Base-by-base conservation (phyloP, 1,140 invertebrate genomes). In the Leguminivora glycinivorella region DNA sequence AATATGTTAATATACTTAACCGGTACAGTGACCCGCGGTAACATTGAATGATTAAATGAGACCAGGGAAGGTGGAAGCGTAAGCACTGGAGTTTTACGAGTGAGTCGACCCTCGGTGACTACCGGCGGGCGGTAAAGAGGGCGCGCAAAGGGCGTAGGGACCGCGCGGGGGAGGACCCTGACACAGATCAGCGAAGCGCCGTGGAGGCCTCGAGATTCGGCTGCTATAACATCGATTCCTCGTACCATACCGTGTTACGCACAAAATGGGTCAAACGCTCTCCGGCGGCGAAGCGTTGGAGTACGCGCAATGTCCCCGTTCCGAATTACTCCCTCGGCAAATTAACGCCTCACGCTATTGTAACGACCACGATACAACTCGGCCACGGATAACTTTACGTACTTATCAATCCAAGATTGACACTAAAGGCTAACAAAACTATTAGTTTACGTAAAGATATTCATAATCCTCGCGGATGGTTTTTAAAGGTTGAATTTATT, bases 131-230 rank as follows among this genome's bases (percentile, higher is more conserved):
- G 79, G 72, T 77, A 73, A 73, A 73, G 40, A 67, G 71, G 70
- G 72, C 71, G 74, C 67, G 81, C 74, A 78, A 76, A 83, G 86
- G 83, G 85, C 77, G 84, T 75, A 87, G 81, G 83, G 83, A 79
- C 78, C 75, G 79, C 58, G 74, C 75, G 81, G 81, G 81, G 84
- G 86, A 82, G 83, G 83, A 88, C 88, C 88, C 87, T 91, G 89
- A 91, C 89, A 91, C 84, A 88, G 87, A 90, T 91, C 85, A 85
- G 83, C 81, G 80, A 81, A 83, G 78, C 82, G 80, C 74, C 70
- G 77, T 75, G 74, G 81, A 84, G 83, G 79, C 87, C 87, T 87
- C 87, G 82, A 85, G 80, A 85, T 88, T 89, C 83, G 84, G 82
- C 74, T 84, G 82, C 78, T 85, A 84, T 81, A 81, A 83, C 86